Conservation (phyloP, 2,797 vertebrate genomes). For the Thamnophis elegans region DNA sequence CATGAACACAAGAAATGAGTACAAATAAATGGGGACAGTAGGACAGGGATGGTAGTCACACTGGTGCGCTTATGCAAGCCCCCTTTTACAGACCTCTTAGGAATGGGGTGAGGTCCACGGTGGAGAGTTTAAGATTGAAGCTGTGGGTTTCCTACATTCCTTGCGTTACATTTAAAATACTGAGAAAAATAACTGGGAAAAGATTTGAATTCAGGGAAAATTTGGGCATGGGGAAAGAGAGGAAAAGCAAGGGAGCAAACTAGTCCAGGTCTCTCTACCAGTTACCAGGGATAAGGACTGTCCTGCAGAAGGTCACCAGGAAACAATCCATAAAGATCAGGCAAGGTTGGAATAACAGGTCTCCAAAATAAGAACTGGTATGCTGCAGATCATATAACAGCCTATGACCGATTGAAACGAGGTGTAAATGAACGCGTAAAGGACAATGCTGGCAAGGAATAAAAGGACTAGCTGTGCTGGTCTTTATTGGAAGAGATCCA, state of each 20-base stretch:
- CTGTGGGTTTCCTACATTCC: background rate
- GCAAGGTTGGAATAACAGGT: background rate
- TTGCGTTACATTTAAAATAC: background rate
- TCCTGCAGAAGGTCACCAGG: background rate
- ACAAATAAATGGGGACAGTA: too few species aligned
- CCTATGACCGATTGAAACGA: background rate
- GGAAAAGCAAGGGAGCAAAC: background rate
- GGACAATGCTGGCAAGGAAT: background rate
- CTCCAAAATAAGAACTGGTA: background rate
- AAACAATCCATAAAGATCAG: background rate
- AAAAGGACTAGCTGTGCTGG: background rate
- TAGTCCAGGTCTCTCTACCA: background rate
- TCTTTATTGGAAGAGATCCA: background rate
- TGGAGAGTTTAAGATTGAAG: too few species aligned
- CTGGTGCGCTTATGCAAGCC: too few species aligned
- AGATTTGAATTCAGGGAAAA: background rate
- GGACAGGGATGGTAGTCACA: too few species aligned
- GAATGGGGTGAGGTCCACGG: too few species aligned
- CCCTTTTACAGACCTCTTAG: too few species aligned
- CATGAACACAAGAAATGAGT: too few species aligned
- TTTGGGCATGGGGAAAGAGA: background rate
- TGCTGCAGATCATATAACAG: background rate
- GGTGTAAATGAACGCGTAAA: background rate
- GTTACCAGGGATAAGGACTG: background rate
- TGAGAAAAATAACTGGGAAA: background rate